Conservation (phyloP, 1,140 invertebrate species). For the Pseudomyrmex cubaensis region DNA sequence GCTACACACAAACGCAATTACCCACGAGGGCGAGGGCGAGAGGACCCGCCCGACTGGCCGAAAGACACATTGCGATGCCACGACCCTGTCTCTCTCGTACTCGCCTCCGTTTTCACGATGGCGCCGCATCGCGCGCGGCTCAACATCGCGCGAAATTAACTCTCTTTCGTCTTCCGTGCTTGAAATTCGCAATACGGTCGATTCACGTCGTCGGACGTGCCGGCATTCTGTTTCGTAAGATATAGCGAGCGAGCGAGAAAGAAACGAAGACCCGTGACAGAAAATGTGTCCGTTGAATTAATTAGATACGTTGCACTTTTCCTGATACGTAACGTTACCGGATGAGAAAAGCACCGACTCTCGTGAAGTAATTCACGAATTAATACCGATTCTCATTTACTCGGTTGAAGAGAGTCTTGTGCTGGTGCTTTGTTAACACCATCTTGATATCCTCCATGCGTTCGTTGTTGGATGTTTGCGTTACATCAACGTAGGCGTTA, state of each 20-base stretch:
- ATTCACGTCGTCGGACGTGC: conserved; percentile 33
- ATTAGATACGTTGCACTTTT: conserved; percentile 13
- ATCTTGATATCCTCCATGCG: no score
- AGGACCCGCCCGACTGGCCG: conserved; percentile 54
- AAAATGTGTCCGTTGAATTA: conserved; percentile 29
- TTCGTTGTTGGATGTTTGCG: conserved; percentile 45
- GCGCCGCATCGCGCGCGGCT: conserved; percentile 46
- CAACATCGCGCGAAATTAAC: conserved; percentile 66
- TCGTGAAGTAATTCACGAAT: conserved; percentile 19
- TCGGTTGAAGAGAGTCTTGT: conserved; percentile 2
- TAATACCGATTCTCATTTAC: conserved; percentile 33
- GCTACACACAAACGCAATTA: conserved; percentile 80
- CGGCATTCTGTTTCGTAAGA: not conserved
- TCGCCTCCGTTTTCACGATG: conserved; percentile 37
- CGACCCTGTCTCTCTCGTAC: conserved; percentile 44
- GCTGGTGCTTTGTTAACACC: conserved; percentile 8
- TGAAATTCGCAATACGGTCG: conserved; percentile 57
- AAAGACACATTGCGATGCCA: conserved; percentile 74
- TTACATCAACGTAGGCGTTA: conserved; percentile 52
- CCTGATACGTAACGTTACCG: not conserved
- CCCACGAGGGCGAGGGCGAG: conserved; percentile 57
- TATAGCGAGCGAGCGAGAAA: not conserved
- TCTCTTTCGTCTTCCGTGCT: conserved; percentile 48
- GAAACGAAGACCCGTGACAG: not conserved
- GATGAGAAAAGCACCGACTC: not conserved